Evolutionary conservation across 1,140 invertebrate species (phyloP).

Genomic region (Thereuonema tuberculata): DNA sequence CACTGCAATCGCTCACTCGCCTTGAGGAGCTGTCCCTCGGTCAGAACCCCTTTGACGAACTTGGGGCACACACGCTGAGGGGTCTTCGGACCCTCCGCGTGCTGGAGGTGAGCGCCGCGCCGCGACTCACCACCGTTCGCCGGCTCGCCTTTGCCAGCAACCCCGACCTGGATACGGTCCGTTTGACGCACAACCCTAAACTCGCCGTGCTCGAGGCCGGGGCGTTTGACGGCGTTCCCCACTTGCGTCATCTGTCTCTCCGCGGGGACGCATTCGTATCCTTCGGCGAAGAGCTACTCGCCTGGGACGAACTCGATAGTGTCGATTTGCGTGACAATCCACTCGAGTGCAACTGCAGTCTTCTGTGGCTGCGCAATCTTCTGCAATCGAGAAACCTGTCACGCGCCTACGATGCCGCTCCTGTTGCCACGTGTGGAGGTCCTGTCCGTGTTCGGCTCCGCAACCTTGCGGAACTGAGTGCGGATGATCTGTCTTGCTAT

Average conservation of each 20-base stretch:
- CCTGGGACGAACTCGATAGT: slow-evolving; percentile 58
- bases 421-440: slow-evolving; percentile 40
- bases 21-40: slow-evolving; percentile 65
- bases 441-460: slow-evolving; percentile 54
- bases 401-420: neutral
- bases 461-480: slow-evolving; percentile 47
- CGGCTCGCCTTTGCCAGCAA: slow-evolving; percentile 62
- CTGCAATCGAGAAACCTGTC: slow-evolving; percentile 11
- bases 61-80: slow-evolving; percentile 55
- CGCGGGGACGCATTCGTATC: slow-evolving; percentile 58
- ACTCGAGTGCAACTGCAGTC: slow-evolving; percentile 59
- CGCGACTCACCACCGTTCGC: slow-evolving; percentile 49
- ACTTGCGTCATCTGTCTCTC: slow-evolving; percentile 54
- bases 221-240: slow-evolving; percentile 57
- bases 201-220: slow-evolving; percentile 53
- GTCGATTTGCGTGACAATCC: slow-evolving; percentile 70
- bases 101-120: slow-evolving; percentile 59
- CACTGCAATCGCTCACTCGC: slow-evolving; percentile 49
- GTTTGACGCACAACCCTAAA: slow-evolving; percentile 58
- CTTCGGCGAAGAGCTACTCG: slow-evolving; percentile 55
- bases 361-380: slow-evolving; percentile 62
- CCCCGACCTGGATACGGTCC: slow-evolving; percentile 59
- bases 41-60: slow-evolving; percentile 56
- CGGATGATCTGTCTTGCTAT: slow-evolving; percentile 64
- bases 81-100: slow-evolving; percentile 57